Evolutionary conservation across 2,888 invertebrate species (phyloP).

Genomic region (Tryphoninae sp.): DNA sequence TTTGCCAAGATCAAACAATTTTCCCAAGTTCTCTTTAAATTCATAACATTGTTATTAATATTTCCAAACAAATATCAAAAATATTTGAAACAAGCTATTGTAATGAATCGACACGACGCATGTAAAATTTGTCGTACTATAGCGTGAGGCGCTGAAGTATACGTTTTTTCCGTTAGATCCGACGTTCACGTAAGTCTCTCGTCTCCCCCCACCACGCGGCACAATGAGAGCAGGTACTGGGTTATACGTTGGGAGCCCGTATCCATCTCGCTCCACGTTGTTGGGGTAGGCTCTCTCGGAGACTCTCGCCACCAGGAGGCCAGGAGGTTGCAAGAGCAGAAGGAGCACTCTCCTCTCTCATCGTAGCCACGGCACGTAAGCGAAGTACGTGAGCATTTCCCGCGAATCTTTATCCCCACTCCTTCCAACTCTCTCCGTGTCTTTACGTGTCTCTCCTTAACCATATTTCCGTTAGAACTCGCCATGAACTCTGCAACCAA

Average conservation of each 20-base stretch:
- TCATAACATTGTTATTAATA: no score
- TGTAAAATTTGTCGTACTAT: background rate
- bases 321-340: constrained; percentile 64
- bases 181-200: constrained; percentile 44
- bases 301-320: constrained; percentile 70
- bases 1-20: no score
- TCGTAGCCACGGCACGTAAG: constrained; percentile 20
- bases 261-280: constrained; percentile 63
- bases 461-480: no score
- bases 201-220: constrained; percentile 55
- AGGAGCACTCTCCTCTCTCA: constrained; percentile 52
- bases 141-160: background rate
- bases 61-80: no score
- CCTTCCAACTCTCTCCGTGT: background rate
- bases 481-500: no score
- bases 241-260: constrained; percentile 49
- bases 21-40: no score
- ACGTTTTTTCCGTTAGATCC: constrained; percentile 23
- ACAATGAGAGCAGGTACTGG: constrained; percentile 30
- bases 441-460: background rate
- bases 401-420: constrained; percentile 3
- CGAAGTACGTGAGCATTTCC: constrained; percentile 6
- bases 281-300: constrained; percentile 76
- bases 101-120: background rate
- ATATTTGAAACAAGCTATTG: no score